A percentile compares a stretch with the other conserved stretches of the same genome.
These are phyloP conservation scores for Eristalis arbustorum DNA, from an alignment of 2,888 invertebrate genomes.

Conservation along the genomic window DNA sequence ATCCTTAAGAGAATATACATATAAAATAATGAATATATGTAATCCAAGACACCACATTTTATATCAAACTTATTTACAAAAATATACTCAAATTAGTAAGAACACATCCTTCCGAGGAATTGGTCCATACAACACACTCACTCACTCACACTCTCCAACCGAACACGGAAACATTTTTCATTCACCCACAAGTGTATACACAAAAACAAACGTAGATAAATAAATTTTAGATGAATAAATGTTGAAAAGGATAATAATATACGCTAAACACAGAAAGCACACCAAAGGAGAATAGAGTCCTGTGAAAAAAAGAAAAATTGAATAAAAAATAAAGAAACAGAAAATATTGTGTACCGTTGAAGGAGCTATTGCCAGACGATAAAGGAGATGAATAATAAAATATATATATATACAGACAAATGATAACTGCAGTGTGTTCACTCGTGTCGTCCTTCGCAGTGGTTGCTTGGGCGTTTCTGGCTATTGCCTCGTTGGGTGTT, in stretches of 20 bases:
- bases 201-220: conserved; percentile 52
- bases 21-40: background rate
- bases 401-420: conserved; percentile 33
- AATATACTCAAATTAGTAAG: conserved; percentile 2
- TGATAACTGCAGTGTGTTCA: conserved; percentile 60
- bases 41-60: conserved; percentile 66
- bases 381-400: conserved; percentile 37
- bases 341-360: conserved; percentile 2
- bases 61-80: conserved; percentile 49
- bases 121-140: conserved; percentile 36
- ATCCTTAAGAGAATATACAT: background rate
- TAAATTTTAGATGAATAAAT: conserved; percentile 68
- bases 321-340: no score
- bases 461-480: background rate
- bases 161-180: conserved; percentile 20
- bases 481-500: conserved; percentile 1
- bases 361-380: conserved; percentile 42
- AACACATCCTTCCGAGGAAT: conserved; percentile 45
- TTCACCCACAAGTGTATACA: conserved; percentile 2
- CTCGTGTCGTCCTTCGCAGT: background rate
- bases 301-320: conserved; percentile 42
- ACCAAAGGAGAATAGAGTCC: conserved; percentile 36
- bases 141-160: conserved; percentile 12
- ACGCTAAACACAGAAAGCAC: conserved; percentile 34
- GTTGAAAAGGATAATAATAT: conserved; percentile 64